Base-by-base conservation (phyloP, 2,888 invertebrate species). In the Epinotia ramella region DNA sequence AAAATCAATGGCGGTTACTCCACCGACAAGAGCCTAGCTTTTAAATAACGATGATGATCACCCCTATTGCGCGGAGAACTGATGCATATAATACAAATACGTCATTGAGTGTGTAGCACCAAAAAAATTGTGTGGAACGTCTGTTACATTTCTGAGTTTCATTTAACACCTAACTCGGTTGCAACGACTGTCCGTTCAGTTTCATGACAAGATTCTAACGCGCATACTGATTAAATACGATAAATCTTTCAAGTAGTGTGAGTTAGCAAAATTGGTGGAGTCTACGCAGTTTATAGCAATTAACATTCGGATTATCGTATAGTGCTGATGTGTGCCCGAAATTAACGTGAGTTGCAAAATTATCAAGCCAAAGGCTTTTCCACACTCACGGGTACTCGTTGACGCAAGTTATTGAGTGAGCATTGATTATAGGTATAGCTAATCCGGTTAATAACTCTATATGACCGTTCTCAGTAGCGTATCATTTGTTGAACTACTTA, bases 321-420 rank as follows among this genome's bases (percentile, higher is more conserved):
- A 18, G 11, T 2, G 40, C 62, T 49, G 49, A 62, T 40, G n/a
- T n/a, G 6, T 33, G 2, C 40, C n/a, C 18, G 40, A 62, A 62
- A 40, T 18, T 62, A 11, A 11, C 11, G 16, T 33, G 18, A 3
- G 5, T 63, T 1, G 63, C 40, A 18, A 40, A 63, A 53, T 53
- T 5, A 53, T 53, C n/a, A 53, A 16, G 53, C 16, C 11, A n/a
- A 62, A 62, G 62, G n/a, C 1, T 40, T 40, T 63, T 63, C 63
- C 63, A 18, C 16, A 44, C 40, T 40, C 18, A 63, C 20, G n/a
- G 44, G 9, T 63, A 63, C 63, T 63, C 44, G 40, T 4, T 44
- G 40, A 12, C 12, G 63, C 63, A 63, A 63, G 63, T 18, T 44
- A 63, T 63, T 44, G 18, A 18, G 44, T 63, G 11, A 44, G 33